These are phyloP conservation scores for Momotus momota DNA, from an alignment of 2,797 vertebrate species.

Conservation along the genomic window DNA sequence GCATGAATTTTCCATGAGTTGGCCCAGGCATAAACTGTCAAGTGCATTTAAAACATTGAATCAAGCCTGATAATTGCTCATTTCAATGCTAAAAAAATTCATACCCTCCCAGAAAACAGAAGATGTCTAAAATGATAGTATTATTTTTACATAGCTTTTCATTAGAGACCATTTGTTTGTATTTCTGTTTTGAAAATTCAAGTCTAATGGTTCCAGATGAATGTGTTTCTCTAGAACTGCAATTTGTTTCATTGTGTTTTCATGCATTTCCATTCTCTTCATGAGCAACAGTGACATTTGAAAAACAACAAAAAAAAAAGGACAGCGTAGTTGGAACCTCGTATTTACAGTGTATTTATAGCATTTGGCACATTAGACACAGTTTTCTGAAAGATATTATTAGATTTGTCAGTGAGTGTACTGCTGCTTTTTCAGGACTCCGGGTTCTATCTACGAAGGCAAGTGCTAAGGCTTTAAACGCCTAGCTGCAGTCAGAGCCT, in stretches of 20 bases:
- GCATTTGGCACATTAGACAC: not conserved
- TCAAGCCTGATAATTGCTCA: not conserved
- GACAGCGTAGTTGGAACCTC: slow-evolving; percentile 26
- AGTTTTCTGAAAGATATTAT: slow-evolving; percentile 46
- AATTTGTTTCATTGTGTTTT: slow-evolving; percentile 56
- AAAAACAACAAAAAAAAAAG: slow-evolving; percentile 28
- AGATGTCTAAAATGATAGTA: not conserved
- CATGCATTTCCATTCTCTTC: slow-evolving; percentile 51
- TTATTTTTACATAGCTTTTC: slow-evolving; percentile 11
- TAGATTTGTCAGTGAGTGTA: not conserved
- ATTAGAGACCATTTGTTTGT: slow-evolving; percentile 21
- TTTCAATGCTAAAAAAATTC: not conserved
- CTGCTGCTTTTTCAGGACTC: slow-evolving; percentile 44
- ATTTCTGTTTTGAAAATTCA: slow-evolving; percentile 39
- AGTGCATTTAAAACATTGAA: slow-evolving; percentile 25
- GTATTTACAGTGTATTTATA: slow-evolving; percentile 39
- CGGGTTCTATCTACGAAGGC: not conserved
- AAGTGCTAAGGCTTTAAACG: not conserved
- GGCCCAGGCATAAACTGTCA: slow-evolving; percentile 22
- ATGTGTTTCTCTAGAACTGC: not conserved
- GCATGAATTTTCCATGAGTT: slow-evolving; percentile 38
- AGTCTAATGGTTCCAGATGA: slow-evolving; percentile 3
- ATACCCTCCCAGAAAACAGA: not conserved
- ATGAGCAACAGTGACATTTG: slow-evolving; percentile 37
- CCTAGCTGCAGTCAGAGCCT: not conserved